These are phyloP conservation scores for Montipora efflorescens DNA, from an alignment of 64 coral and sea anemone species.

Conservation along the genomic window DNA sequence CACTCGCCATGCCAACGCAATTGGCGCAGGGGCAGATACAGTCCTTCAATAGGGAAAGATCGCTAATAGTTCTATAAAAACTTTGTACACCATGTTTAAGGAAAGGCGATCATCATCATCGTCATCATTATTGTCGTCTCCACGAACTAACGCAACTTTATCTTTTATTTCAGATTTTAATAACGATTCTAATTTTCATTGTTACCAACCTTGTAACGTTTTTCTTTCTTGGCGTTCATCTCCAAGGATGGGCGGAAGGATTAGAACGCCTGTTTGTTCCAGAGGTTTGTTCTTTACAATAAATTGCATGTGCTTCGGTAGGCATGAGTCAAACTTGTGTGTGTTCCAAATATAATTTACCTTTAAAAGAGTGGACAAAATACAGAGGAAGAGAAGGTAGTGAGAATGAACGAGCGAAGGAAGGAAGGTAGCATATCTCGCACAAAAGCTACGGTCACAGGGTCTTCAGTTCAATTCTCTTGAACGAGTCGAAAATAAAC, in stretches of 20 bases:
- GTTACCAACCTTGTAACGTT: slow-evolving; percentile 50
- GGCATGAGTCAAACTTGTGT: background rate
- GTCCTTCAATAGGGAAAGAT: too few relatives aligned
- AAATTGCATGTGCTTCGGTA: background rate
- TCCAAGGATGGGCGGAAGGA: slow-evolving; percentile 67
- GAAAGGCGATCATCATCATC: background rate
- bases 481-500: too few relatives aligned
- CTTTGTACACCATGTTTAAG: too few relatives aligned
- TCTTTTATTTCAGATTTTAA: slow-evolving; percentile 36
- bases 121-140: background rate
- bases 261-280: slow-evolving; percentile 33
- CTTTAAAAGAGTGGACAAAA: background rate
- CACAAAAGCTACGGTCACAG: too few relatives aligned
- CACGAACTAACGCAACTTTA: background rate
- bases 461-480: too few relatives aligned
- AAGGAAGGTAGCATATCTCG: background rate
- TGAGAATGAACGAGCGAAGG: background rate
- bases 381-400: background rate
- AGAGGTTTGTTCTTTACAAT: slow-evolving; percentile 21
- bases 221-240: slow-evolving; percentile 68
- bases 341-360: too few relatives aligned
- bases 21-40: too few relatives aligned
- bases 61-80: too few relatives aligned
- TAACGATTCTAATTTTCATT: slow-evolving; percentile 50
- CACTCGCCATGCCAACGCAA: too few relatives aligned